phyloP scores from a whole-genome alignment of 2,797 vertebrate genomes.

The Dermochelys coriacea region DNA sequence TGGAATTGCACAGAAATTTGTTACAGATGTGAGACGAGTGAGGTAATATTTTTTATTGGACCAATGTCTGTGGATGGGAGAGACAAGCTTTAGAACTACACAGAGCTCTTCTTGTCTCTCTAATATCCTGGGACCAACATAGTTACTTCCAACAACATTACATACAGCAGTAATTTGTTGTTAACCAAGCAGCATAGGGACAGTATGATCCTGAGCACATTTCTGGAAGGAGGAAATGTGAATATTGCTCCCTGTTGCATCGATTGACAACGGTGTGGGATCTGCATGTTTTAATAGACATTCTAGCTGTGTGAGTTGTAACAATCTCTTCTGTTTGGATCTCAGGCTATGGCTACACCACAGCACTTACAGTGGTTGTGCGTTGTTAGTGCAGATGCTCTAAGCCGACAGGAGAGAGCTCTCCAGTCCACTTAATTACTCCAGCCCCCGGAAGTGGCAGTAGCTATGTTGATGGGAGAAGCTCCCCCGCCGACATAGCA shows the following conservation, averaged over 20 bases:
- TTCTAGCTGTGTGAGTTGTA: neutral
- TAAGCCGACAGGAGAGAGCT: too few relatives aligned
- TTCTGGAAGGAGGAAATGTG: neutral
- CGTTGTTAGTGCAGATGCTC: neutral
- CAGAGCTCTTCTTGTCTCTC: neutral
- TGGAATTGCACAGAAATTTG: neutral
- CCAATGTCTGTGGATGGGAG: neutral
- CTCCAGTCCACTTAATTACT: neutral
- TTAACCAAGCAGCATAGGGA: neutral
- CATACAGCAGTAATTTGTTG: neutral
- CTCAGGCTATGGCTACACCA: neutral
- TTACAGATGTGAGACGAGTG: neutral
- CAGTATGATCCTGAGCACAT: accelerated
- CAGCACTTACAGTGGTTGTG: neutral
- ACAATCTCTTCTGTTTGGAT: neutral
- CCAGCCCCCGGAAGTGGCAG: too few relatives aligned
- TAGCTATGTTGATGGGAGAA: neutral
- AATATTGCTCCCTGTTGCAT: accelerated
- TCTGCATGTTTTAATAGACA: neutral
- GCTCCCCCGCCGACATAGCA: neutral
- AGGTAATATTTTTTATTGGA: neutral
- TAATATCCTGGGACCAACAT: neutral
- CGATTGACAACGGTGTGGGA: accelerated
- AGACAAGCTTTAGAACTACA: neutral
- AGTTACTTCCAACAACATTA: neutral